Evolutionary conservation across 2,888 invertebrate species (phyloP), one percentile per base, ranked within the genome.

Genomic region (Apotomis capreana): DNA sequence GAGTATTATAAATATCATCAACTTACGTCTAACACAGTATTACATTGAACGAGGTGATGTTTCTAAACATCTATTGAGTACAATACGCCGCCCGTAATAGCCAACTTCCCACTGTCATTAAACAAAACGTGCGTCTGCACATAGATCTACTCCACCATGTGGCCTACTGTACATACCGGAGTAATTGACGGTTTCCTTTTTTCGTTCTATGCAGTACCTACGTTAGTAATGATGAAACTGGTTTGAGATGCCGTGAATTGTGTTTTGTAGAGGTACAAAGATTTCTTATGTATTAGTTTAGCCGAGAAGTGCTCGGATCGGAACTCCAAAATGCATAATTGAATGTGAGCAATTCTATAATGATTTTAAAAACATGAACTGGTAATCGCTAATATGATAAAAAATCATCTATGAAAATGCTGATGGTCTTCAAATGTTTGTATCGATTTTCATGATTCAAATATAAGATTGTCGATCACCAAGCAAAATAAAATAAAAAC

Each of bases 141-240:
- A 60, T 68, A 59, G 68, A 58, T 44, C 64, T 51, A 57, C 40
- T 40, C 49, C 37, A 51, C 52, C 46, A 68, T 69, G 76, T 76
- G 75, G 71, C 71, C 69, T 64, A 60, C 68, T 74, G 73, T 60
- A 61, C 61, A 51, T 68, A 70, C 70, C 61, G 51, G 68, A 70
- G 79, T 84, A 84, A 86, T 85, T 81, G 81, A 69, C 65, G 57
- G 76, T 80, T 84, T 86, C 83, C 80, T 84, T 80, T 81, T 79
- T 83, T 84, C 79, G 57, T 52, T 58, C 44, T 57, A 37, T 61
- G 59, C 57, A 67, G 51, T 55, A 61, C 15, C 15, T 26, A 26
- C 15, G n/a, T 44, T 61, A 54, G 36, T 51, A 49, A 10, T 60
- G 55, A 13, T 62, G 12, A 55, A 70, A 70, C 67, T 59, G 64